Conservation (phyloP, 2,113 vertebrate species). For the Megaptera novaeangliae region DNA sequence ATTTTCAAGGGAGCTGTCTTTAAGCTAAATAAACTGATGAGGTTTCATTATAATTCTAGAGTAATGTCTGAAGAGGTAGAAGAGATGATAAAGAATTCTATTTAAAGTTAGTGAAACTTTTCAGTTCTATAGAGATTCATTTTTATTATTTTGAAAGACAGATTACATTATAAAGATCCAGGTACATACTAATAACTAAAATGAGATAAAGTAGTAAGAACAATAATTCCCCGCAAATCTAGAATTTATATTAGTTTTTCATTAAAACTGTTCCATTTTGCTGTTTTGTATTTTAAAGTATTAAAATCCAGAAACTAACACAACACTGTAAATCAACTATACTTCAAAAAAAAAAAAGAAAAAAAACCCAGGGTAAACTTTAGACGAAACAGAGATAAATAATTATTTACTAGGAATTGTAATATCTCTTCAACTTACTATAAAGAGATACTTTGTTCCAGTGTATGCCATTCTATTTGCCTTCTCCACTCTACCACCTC, state of each 20-base stretch:
- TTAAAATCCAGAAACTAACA: background rate
- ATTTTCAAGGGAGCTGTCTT: background rate
- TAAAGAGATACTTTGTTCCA: background rate
- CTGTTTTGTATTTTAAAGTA: background rate
- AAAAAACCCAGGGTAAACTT: background rate
- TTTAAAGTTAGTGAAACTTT: background rate
- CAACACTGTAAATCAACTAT: background rate
- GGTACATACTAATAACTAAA: background rate
- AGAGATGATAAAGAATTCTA: background rate
- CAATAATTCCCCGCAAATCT: background rate
- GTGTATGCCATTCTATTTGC: background rate
- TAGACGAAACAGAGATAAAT: background rate
- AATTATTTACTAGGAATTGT: background rate
- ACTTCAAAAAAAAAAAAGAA: background rate
- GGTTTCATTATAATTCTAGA: background rate
- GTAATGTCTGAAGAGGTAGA: background rate
- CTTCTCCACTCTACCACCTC: background rate
- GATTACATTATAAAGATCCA: background rate
- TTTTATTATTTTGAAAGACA: slow-evolving; percentile 1
- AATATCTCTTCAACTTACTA: background rate
- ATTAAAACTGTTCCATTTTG: background rate
- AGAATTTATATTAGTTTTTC: background rate
- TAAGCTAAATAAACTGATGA: background rate
- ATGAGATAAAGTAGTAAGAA: background rate
- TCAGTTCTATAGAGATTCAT: background rate